Evolutionary conservation across 2,113 vertebrate species (phyloP), one percentile per base, ranked within the genome.

Genomic region (Aldabrachelys gigantea): DNA sequence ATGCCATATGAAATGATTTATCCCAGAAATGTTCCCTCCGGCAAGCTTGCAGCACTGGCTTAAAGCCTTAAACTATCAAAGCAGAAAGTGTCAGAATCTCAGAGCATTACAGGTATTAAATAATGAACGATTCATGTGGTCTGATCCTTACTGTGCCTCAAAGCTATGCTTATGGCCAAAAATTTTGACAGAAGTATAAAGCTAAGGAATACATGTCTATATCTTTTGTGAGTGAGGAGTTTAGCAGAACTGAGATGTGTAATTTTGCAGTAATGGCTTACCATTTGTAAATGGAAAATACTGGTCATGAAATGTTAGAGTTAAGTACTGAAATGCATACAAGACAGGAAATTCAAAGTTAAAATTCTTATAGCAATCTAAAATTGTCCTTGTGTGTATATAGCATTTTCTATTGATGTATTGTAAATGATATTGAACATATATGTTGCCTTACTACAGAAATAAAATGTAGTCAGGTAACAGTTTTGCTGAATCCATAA

Each of bases 61-160:
- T 38, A 80, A 86, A 91, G 50, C 80, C 81, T 87, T 17, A 81
- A 75, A 8, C 5, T 94, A 91, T 92, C 93, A 82, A 94, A 93
- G 59, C 89, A 92, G 89, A 78, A 87, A 93, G 59, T 88, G 47
- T 91, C 59, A 52, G 84, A 22, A 47, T 83, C 80, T 52, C 76
- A 75, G 59, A 69, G 78, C 47, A 89, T 21, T 69, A 24, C 7
- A 88, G 65, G 17, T 91, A 81, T 56, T 87, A 90, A 88, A 88
- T 88, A 92, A 91, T 53, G 75, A 89, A 59, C 54, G 56, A 53
- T 90, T 94, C 31, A 24, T 85, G 82, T 87, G 41, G 25, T 62
- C 72, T 83, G 87, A 72, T 83, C 16, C 47, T 59, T 69, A 3
- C 27, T 59, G 35, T n/a, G 31, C 56, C 59, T 11, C 38, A 69